phyloP scores from a whole-genome alignment of 1,140 invertebrate species.

The Cydia splendana region DNA sequence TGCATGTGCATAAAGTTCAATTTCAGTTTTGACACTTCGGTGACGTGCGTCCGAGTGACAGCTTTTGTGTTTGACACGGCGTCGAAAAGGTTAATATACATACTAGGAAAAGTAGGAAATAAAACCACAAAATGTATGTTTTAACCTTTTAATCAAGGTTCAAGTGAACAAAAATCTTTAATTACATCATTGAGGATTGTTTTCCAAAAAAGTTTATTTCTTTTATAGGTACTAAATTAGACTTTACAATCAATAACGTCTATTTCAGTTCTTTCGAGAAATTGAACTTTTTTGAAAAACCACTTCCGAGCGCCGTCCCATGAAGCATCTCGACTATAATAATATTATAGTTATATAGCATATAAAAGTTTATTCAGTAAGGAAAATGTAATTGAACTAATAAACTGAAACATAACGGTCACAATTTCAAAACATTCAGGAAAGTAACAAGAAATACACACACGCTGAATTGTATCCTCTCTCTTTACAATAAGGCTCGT shows the following conservation, averaged over 20 bases:
- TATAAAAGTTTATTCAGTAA: slow-evolving; percentile 17
- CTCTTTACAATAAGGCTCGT: neutral
- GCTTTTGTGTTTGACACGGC: too few relatives aligned
- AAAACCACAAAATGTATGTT: neutral
- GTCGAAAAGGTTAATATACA: too few relatives aligned
- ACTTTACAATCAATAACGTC: neutral
- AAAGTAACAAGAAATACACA: neutral
- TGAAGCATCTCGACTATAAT: neutral
- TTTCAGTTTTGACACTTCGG: too few relatives aligned
- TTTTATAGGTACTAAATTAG: neutral
- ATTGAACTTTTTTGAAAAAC: neutral
- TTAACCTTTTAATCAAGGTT: slow-evolving; percentile 17
- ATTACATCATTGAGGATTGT: slow-evolving; percentile 4
- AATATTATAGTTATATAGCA: slow-evolving; percentile 10
- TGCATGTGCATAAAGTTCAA: too few relatives aligned
- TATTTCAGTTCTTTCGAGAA: neutral
- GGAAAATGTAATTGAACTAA: slow-evolving; percentile 6
- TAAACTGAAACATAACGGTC: slow-evolving; percentile 2
- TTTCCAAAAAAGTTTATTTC: neutral
- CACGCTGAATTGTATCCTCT: neutral
- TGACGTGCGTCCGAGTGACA: too few relatives aligned
- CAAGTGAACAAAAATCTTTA: slow-evolving; percentile 12
- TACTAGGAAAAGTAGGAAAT: neutral
- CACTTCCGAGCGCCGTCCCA: neutral
- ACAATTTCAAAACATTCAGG: neutral